These are phyloP conservation scores for Syngnathus scovelli DNA, from an alignment of 2,113 vertebrate species.

Conservation along the genomic window DNA sequence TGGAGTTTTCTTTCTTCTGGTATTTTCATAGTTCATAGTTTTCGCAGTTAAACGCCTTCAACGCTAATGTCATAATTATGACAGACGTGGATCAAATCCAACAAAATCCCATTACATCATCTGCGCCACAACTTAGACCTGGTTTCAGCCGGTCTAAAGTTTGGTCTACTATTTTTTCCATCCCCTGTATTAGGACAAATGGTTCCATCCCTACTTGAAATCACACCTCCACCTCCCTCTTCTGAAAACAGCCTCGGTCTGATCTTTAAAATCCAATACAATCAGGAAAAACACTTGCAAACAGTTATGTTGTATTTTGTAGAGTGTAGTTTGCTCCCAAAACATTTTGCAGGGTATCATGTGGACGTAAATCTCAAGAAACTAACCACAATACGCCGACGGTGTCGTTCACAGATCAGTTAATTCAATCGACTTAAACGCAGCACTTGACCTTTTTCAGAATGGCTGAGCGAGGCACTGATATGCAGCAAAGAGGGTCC, in stretches of 20 bases:
- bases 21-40: too few species aligned
- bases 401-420: slow-evolving; percentile 4
- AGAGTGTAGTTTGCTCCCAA: background rate
- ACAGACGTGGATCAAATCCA: too few species aligned
- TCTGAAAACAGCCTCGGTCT: background rate
- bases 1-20: too few species aligned
- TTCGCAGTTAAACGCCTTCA: too few species aligned
- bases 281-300: background rate
- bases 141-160: too few species aligned
- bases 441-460: slow-evolving; percentile 21
- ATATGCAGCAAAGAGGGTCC: slow-evolving; percentile 1
- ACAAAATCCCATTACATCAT: too few species aligned
- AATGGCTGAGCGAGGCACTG: slow-evolving; percentile 1
- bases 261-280: background rate
- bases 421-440: slow-evolving; percentile 15
- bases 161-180: too few species aligned
- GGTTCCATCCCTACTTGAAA: too few species aligned
- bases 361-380: background rate
- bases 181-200: too few species aligned
- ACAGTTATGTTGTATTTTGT: slow-evolving; percentile 3
- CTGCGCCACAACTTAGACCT: too few species aligned
- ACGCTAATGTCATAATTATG: too few species aligned
- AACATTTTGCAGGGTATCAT: background rate
- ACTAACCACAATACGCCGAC: background rate
- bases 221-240: too few species aligned